Percentiles rank a stretch among this genome's conserved stretches.
phyloP scores from a whole-genome alignment of 2,888 invertebrate genomes.

The Troglohyphantes excavatus region DNA sequence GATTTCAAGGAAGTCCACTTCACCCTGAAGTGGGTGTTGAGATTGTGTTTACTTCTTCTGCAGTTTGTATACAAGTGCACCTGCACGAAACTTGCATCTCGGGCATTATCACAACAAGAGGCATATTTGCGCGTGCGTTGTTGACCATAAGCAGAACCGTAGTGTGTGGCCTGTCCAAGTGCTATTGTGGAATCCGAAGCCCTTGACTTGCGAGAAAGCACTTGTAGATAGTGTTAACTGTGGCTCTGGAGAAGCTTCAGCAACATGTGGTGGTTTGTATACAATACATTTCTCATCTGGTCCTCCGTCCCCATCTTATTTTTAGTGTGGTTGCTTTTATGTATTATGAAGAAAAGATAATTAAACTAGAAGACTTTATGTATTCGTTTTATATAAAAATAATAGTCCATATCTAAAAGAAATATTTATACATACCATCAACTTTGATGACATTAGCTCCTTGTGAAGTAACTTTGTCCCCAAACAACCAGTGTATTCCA shows the following conservation, averaged over 20 bases:
- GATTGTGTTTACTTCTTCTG: slow-evolving; percentile 43
- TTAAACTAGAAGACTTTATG: too few relatives aligned
- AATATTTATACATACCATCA: too few relatives aligned
- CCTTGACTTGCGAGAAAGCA: slow-evolving; percentile 10
- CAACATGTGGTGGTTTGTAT: neutral
- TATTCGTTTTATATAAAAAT: too few relatives aligned
- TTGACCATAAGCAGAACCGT: neutral
- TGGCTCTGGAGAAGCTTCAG: neutral
- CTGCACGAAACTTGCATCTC: neutral
- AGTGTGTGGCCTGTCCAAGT: slow-evolving; percentile 7
- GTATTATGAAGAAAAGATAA: too few relatives aligned
- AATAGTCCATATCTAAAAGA: too few relatives aligned
- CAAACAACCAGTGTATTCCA: too few relatives aligned
- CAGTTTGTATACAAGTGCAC: slow-evolving; percentile 48
- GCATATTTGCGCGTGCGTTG: slow-evolving; percentile 13
- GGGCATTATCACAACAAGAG: neutral
- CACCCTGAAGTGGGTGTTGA: slow-evolving; percentile 61
- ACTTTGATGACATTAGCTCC: too few relatives aligned
- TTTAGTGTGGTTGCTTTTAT: too few relatives aligned
- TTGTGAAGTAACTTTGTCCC: too few relatives aligned
- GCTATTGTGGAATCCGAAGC: slow-evolving; percentile 23
- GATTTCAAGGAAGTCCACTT: slow-evolving; percentile 18
- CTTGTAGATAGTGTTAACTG: slow-evolving; percentile 6
- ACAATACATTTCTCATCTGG: too few relatives aligned
- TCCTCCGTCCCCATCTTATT: too few relatives aligned